Percentiles rank a stretch among this genome's conserved stretches.
These are phyloP conservation scores for Xanthorhoe designata DNA, from an alignment of 2,888 invertebrate species.

Conservation along the genomic window DNA sequence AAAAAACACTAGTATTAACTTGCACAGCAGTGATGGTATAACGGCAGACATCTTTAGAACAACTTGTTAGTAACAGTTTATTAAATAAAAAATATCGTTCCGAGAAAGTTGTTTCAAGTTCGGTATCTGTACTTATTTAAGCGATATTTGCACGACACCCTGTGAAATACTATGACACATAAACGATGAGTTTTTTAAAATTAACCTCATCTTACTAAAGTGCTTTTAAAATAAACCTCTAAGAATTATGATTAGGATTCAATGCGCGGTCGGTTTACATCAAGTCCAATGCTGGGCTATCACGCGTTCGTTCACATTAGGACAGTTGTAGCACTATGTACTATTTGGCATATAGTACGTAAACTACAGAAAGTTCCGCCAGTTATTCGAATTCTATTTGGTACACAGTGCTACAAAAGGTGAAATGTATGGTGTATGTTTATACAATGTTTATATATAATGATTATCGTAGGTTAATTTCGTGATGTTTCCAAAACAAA, in stretches of 20 bases:
- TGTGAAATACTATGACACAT: neutral
- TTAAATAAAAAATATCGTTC: too few relatives aligned
- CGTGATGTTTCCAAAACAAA: constrained; percentile 73
- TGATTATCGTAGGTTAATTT: constrained; percentile 83
- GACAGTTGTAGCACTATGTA: constrained; percentile 24
- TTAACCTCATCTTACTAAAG: too few relatives aligned
- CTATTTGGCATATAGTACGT: neutral
- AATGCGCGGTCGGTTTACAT: constrained; percentile 20
- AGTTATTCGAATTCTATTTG: constrained; percentile 15
- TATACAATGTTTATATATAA: constrained; percentile 82
- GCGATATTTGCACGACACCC: neutral
- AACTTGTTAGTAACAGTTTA: too few relatives aligned
- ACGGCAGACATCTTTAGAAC: too few relatives aligned
- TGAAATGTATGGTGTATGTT: constrained; percentile 79
- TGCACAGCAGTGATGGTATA: too few relatives aligned
- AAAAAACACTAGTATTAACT: too few relatives aligned
- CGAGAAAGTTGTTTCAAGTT: too few relatives aligned
- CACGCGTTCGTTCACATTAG: constrained; percentile 17
- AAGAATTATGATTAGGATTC: neutral
- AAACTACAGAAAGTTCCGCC: constrained; percentile 7
- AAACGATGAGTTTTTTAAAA: neutral
- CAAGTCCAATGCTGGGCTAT: constrained; percentile 12
- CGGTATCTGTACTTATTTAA: neutral
- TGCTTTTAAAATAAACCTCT: neutral
- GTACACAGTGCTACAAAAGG: constrained; percentile 42